Conservation (phyloP, 53 echinoderm and acorn worm genomes). For the Astropecten irregularis region DNA sequence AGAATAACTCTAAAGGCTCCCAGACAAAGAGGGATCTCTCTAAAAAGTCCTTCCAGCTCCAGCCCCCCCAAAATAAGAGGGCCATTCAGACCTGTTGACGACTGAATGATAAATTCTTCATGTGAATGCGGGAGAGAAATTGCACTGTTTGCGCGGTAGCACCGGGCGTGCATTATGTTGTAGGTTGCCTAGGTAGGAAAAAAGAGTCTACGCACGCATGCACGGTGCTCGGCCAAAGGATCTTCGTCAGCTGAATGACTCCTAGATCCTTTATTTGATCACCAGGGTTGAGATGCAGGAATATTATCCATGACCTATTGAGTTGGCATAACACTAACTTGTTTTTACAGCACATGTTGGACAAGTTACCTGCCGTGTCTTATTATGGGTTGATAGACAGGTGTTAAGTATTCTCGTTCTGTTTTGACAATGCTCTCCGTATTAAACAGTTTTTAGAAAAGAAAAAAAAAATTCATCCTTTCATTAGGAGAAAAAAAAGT, state of each 20-base stretch:
- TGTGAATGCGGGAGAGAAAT: neutral
- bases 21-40: conserved; percentile 34
- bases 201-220: too few relatives aligned
- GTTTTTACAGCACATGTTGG: neutral
- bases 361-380: neutral
- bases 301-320: neutral
- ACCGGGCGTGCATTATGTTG: neutral
- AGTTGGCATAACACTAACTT: neutral
- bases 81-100: conserved; percentile 27
- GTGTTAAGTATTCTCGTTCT: neutral
- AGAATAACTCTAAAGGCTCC: conserved; percentile 40
- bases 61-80: conserved; percentile 37
- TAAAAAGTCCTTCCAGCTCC: conserved; percentile 24
- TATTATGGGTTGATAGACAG: neutral
- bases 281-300: neutral
- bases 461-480: too few relatives aligned
- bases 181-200: neutral
- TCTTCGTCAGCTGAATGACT: neutral
- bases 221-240: too few relatives aligned
- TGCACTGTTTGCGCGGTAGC: neutral
- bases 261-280: neutral
- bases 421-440: too few relatives aligned
- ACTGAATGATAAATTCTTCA: conserved; percentile 27
- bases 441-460: too few relatives aligned
- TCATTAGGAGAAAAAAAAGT: too few relatives aligned